These are phyloP conservation scores for Sympetrum striolatum DNA, from an alignment of 2,888 invertebrate genomes.

Conservation along the genomic window DNA sequence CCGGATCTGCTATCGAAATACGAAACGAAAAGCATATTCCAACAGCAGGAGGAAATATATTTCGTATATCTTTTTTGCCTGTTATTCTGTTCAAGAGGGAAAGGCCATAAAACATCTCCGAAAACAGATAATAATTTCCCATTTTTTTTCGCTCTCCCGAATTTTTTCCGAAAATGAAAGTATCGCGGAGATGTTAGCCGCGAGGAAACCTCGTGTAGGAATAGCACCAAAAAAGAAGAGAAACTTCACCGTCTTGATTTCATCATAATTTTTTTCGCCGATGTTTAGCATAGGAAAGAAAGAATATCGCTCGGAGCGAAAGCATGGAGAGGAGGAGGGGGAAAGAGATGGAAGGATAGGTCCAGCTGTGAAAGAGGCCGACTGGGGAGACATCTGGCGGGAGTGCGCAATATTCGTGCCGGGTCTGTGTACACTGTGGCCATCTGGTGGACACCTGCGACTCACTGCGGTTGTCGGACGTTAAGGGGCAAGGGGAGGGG, in stretches of 20 bases:
- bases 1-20: no score
- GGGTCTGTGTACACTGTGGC: conserved; percentile 33
- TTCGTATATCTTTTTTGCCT: no score
- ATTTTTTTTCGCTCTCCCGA: neutral
- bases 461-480: conserved; percentile 30
- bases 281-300: neutral
- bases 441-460: conserved; percentile 40
- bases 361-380: neutral
- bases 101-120: no score
- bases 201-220: neutral
- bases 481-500: neutral
- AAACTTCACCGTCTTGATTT: neutral
- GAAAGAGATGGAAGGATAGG: neutral
- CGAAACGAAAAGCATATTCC: no score
- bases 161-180: neutral
- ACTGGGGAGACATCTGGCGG: conserved; percentile 22
- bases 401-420: conserved; percentile 41
- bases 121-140: neutral
- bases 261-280: neutral
- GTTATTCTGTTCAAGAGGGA: no score
- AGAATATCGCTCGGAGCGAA: neutral
- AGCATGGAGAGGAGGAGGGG: neutral
- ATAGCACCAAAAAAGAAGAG: neutral
- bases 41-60: no score
- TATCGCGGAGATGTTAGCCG: neutral